Percentiles rank a stretch among this genome's conserved stretches.
Conservation (phyloP, 2,113 vertebrate species). For the Gopherus evgoodei region DNA sequence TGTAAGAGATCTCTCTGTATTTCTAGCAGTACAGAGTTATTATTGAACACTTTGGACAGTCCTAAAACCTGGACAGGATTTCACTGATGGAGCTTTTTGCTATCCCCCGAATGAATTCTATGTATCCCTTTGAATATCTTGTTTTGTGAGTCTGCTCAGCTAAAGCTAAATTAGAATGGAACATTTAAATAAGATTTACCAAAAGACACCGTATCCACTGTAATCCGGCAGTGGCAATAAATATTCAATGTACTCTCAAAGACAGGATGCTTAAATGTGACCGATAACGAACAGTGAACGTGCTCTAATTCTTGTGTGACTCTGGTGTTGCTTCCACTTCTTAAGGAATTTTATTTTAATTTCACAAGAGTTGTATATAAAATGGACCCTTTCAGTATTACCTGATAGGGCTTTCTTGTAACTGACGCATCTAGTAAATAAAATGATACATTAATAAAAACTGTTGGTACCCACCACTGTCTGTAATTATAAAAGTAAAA, state of each 20-base stretch:
- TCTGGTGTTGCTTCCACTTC: not conserved
- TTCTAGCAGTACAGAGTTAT: not conserved
- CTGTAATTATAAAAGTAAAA: slow-evolving; percentile 11
- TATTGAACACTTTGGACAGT: not conserved
- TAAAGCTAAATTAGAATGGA: slow-evolving; percentile 33
- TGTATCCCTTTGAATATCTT: not conserved
- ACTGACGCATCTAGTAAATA: slow-evolving; percentile 55
- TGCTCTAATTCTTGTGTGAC: slow-evolving; percentile 37
- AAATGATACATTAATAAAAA: slow-evolving; percentile 60
- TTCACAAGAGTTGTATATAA: slow-evolving; percentile 49
- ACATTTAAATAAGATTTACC: slow-evolving; percentile 29
- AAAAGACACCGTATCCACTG: slow-evolving; percentile 54
- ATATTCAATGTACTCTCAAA: slow-evolving; percentile 41
- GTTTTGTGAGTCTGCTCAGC: not conserved
- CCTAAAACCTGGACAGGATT: not conserved
- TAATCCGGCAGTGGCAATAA: slow-evolving; percentile 27
- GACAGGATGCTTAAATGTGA: slow-evolving; percentile 41
- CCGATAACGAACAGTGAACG: slow-evolving; percentile 7
- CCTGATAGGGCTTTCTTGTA: slow-evolving; percentile 42
- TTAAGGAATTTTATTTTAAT: slow-evolving; percentile 51
- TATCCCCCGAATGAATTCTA: not conserved
- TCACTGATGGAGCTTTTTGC: not conserved
- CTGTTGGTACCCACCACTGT: not conserved
- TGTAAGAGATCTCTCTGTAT: not conserved
- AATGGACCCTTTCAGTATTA: slow-evolving; percentile 49